phyloP scores from a whole-genome alignment of 2,888 invertebrate species.

The Orthosia gothica region DNA sequence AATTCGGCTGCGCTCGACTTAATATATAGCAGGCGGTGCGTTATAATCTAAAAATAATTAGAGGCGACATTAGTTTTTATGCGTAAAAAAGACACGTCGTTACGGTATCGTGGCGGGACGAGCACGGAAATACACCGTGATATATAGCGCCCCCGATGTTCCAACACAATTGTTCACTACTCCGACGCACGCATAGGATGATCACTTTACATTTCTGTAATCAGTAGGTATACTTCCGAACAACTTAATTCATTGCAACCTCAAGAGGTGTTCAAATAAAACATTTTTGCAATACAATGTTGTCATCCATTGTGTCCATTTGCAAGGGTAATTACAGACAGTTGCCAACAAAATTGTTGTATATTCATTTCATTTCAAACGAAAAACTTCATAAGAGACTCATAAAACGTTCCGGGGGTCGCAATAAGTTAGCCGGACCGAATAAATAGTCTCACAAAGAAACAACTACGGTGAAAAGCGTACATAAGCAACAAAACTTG shows the following conservation, averaged over 20 bases:
- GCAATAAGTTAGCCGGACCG: slow-evolving; percentile 79
- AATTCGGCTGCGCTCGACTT: slow-evolving; percentile 89
- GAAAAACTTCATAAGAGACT: slow-evolving; percentile 83
- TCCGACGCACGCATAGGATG: slow-evolving; percentile 80
- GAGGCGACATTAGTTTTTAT: slow-evolving; percentile 91
- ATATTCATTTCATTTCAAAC: slow-evolving; percentile 81
- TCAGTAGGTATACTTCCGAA: slow-evolving; percentile 14
- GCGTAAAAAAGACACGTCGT: slow-evolving; percentile 89
- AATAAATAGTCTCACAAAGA: slow-evolving; percentile 82
- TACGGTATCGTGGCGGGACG: slow-evolving; percentile 80
- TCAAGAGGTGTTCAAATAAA: slow-evolving; percentile 47
- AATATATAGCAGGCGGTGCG: slow-evolving; percentile 90
- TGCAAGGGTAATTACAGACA: slow-evolving; percentile 74
- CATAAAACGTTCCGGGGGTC: slow-evolving; percentile 79
- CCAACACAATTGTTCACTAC: slow-evolving; percentile 84
- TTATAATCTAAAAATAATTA: slow-evolving; percentile 92
- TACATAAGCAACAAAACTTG: slow-evolving; percentile 84
- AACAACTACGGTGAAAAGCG: slow-evolving; percentile 82
- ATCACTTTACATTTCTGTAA: slow-evolving; percentile 64
- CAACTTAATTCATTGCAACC: slow-evolving; percentile 18
- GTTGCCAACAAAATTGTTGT: slow-evolving; percentile 78
- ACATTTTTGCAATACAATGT: slow-evolving; percentile 54
- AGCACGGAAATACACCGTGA: slow-evolving; percentile 89
- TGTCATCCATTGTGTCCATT: slow-evolving; percentile 62
- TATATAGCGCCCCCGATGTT: slow-evolving; percentile 84